Conservation (phyloP, 2,888 invertebrate species). For the Melieria picta region DNA sequence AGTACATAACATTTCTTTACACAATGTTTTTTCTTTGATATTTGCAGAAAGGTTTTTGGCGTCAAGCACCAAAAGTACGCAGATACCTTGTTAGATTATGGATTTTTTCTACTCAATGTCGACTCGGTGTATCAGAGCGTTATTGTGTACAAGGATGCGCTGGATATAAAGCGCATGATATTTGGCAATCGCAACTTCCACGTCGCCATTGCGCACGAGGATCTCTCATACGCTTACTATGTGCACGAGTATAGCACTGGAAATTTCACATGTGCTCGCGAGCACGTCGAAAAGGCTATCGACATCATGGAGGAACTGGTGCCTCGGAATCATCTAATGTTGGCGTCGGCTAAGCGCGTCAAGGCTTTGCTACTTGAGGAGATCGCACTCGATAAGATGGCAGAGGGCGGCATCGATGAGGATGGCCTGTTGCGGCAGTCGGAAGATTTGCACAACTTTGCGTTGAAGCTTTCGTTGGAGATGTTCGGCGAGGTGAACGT, state of each 20-base stretch:
- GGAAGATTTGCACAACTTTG: constrained; percentile 84
- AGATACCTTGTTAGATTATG: constrained; percentile 87
- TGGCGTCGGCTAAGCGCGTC: constrained; percentile 90
- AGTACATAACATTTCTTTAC: neutral
- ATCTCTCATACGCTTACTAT: constrained; percentile 92
- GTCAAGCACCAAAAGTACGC: constrained; percentile 83
- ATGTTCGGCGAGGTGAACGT: constrained; percentile 94
- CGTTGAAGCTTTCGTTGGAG: constrained; percentile 80
- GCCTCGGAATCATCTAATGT: constrained; percentile 82
- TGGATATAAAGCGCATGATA: constrained; percentile 77
- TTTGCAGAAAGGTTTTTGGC: constrained; percentile 67
- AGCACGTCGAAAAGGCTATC: constrained; percentile 86
- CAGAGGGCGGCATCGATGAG: constrained; percentile 69
- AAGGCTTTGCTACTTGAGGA: constrained; percentile 94
- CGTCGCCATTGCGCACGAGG: constrained; percentile 90
- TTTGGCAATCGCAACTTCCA: constrained; percentile 87
- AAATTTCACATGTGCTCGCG: constrained; percentile 82
- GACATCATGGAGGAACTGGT: constrained; percentile 82
- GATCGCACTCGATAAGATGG: constrained; percentile 83
- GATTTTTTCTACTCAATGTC: constrained; percentile 88
- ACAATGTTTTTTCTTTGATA: neutral
- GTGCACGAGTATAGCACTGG: constrained; percentile 92
- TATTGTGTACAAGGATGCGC: constrained; percentile 82
- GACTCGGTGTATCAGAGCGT: constrained; percentile 88
- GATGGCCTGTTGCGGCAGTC: constrained; percentile 78